A percentile compares a stretch with the other conserved stretches of the same genome.
Evolutionary conservation across 2,113 vertebrate species (phyloP).

Genomic region (Accipiter virgatus): DNA sequence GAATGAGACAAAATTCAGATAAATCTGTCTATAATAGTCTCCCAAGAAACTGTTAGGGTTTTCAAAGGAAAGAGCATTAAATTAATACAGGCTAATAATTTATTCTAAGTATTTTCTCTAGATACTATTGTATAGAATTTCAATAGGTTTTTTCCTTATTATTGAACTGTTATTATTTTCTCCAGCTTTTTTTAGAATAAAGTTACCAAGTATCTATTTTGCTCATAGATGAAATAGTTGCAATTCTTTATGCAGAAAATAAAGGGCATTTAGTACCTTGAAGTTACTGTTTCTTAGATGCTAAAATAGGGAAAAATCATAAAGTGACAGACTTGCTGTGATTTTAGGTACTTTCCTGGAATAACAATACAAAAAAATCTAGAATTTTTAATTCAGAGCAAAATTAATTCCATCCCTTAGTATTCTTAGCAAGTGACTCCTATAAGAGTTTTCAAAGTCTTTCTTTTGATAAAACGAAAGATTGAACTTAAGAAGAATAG

Average conservation of each 20-base stretch:
- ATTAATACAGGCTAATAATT: neutral
- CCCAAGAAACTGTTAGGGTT: neutral
- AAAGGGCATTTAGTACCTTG: neutral
- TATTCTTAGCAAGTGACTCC: constrained; percentile 29
- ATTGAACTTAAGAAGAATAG: neutral
- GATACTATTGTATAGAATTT: neutral
- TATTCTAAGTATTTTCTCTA: neutral
- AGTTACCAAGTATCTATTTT: neutral
- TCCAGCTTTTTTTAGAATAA: neutral
- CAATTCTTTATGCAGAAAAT: neutral
- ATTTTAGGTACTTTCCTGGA: neutral
- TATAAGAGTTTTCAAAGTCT: constrained; percentile 3
- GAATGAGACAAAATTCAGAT: neutral
- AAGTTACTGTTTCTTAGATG: neutral
- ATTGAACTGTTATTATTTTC: neutral
- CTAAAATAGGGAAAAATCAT: neutral
- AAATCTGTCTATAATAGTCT: neutral
- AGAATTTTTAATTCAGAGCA: neutral
- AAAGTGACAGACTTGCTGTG: neutral
- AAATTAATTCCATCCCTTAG: neutral
- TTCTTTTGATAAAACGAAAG: neutral
- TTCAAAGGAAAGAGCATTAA: neutral
- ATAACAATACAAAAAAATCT: neutral
- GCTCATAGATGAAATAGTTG: neutral
- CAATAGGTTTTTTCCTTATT: neutral